Conservation (phyloP, 2,113 vertebrate genomes). For the Cyrtonyx montezumae region DNA sequence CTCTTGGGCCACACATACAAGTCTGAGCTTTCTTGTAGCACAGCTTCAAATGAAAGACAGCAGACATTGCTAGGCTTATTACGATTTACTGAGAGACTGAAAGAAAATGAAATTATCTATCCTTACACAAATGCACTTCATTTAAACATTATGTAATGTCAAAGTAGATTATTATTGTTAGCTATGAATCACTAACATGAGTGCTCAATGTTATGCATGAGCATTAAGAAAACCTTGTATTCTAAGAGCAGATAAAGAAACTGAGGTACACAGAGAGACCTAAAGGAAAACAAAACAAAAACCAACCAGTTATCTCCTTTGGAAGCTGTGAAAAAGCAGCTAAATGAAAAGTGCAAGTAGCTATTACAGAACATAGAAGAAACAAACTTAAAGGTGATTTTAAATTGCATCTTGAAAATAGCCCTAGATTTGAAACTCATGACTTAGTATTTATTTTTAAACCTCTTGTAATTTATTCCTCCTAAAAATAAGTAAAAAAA, state of each 20-base stretch:
- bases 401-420: background rate
- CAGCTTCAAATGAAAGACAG: background rate
- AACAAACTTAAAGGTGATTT: constrained; percentile 17
- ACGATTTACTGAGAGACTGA: background rate
- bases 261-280: background rate
- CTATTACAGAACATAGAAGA: background rate
- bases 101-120: background rate
- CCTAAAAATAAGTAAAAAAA: background rate
- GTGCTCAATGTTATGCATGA: background rate
- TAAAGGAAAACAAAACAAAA: background rate
- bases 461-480: background rate
- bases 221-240: background rate
- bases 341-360: constrained; percentile 29
- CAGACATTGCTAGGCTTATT: background rate
- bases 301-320: background rate
- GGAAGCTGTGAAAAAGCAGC: background rate
- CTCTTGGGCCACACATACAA: background rate
- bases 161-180: background rate
- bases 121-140: background rate
- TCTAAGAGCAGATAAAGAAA: background rate
- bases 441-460: background rate
- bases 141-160: background rate
- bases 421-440: background rate
- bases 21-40: background rate
- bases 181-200: background rate